Evolutionary conservation across 1,140 invertebrate genomes (phyloP).

Genomic region (Drosophila ercepeae): DNA sequence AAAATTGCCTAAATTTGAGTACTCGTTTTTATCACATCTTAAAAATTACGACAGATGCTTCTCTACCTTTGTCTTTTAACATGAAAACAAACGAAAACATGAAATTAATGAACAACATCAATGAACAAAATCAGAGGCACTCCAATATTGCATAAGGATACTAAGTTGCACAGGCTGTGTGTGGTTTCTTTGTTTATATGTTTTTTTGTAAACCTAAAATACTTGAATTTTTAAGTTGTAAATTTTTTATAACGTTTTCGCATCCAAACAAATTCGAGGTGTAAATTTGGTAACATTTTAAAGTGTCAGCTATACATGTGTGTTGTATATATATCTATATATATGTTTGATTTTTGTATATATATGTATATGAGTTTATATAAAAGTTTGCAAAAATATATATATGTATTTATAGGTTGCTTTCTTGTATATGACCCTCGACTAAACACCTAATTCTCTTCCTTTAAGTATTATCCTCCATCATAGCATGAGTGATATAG

Average conservation of each 20-base stretch:
- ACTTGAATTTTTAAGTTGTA: slow-evolving; percentile 41
- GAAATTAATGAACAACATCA: slow-evolving; percentile 46
- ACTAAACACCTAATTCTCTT: slow-evolving; percentile 45
- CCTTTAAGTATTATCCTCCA: slow-evolving; percentile 52
- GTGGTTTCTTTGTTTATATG: slow-evolving; percentile 25
- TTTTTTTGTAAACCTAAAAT: slow-evolving; percentile 35
- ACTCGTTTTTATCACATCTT: slow-evolving; percentile 77
- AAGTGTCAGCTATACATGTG: slow-evolving; percentile 42
- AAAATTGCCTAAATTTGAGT: slow-evolving; percentile 81
- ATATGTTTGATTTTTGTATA: slow-evolving; percentile 59
- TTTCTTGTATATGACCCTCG: slow-evolving; percentile 37
- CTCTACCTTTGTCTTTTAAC: slow-evolving; percentile 33
- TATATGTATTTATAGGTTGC: slow-evolving; percentile 51
- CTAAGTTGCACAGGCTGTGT: slow-evolving; percentile 74
- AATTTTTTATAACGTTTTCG: slow-evolving; percentile 53
- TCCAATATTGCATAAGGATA: slow-evolving; percentile 83
- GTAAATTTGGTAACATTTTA: slow-evolving; percentile 51
- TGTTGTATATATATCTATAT: slow-evolving; percentile 51
- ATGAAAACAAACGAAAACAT: slow-evolving; percentile 44
- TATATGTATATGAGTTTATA: slow-evolving; percentile 64
- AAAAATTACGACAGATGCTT: slow-evolving; percentile 67
- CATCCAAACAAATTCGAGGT: slow-evolving; percentile 50
- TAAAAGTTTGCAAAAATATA: slow-evolving; percentile 81
- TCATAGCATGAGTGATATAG: slow-evolving; percentile 53
- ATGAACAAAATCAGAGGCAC: slow-evolving; percentile 80